Evolutionary conservation across 2,113 vertebrate species (phyloP), one percentile per base, ranked within the genome.

Genomic region (Irena cyanogastra): DNA sequence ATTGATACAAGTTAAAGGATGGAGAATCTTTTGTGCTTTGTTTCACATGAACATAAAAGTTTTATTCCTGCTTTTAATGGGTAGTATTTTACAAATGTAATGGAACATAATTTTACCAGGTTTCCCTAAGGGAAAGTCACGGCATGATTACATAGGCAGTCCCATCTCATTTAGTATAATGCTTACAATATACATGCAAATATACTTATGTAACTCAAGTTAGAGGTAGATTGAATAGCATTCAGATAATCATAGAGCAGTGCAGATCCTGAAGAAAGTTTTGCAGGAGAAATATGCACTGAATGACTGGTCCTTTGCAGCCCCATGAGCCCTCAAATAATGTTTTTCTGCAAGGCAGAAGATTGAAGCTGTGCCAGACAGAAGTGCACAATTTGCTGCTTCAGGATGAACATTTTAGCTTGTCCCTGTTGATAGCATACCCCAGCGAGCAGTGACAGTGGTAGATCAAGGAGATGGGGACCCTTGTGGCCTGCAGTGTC

Each of bases 41-140:
- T 94, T 97, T 97, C 93, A 83, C 87, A 84, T 63, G 91, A 94
- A 90, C 83, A 85, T 96, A 94, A 95, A 97, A 95, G 90, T 96
- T 93, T 97, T 97, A 97, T 97, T 97, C 91, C 79, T 89, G 71
- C 75, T 97, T 96, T 95, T 97, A 97, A 97, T 97, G 88, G 87
- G 64, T 93, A 95, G 76, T 94, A 92, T 94, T 98, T 97, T 94
- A 94, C 74, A 96, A 93, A 96, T 84, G 88, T 95, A 96, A 97
- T 94, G 87, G 90, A 94, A 97, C 92, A 95, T 97, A 95, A 97
- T 97, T 96, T 97, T 93, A 95, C 77, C 76, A 74, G 75, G 89
- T 96, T 97, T 95, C 94, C 96, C 94, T 52, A 27, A 93, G 95
- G 93, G 91, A 76, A 95, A 95, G 52, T 80, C 61, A 68, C 10